phyloP scores from a whole-genome alignment of 2,888 invertebrate species.

The Hyposoter dolosus region DNA sequence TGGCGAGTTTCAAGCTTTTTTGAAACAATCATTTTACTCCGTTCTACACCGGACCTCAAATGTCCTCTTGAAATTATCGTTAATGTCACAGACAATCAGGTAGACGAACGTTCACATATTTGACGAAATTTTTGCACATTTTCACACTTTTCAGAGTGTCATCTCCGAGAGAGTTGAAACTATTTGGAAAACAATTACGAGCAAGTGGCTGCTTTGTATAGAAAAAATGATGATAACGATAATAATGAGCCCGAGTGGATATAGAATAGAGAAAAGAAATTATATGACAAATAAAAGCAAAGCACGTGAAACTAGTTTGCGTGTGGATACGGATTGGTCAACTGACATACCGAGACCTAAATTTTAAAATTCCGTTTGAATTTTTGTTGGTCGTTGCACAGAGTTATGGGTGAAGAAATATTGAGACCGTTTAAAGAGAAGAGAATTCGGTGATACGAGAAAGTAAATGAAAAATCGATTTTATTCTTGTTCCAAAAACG shows the following conservation, averaged over 20 bases:
- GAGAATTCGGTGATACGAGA: conserved; percentile 1
- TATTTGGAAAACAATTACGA: background rate
- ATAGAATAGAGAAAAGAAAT: background rate
- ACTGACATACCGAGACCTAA: background rate
- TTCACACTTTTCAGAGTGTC: background rate
- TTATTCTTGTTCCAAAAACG: background rate
- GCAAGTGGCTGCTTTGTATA: background rate
- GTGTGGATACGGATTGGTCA: background rate
- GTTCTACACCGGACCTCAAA: background rate
- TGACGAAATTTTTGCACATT: conserved; percentile 15
- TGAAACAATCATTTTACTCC: conserved; percentile 45
- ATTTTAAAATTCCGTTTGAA: background rate
- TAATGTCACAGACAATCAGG: conserved; percentile 62
- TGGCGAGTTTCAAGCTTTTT: background rate
- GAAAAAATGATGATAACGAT: background rate
- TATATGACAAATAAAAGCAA: background rate
- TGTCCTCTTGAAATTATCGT: conserved; percentile 11
- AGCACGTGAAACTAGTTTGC: background rate
- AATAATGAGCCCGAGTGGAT: background rate
- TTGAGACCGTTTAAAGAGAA: background rate
- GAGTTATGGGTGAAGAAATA: background rate
- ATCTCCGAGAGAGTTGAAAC: conserved; percentile 12
- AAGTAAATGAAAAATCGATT: conserved; percentile 6
- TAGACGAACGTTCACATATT: conserved; percentile 15
- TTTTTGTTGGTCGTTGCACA: background rate